A percentile compares a stretch with the other conserved stretches of the same genome.
Evolutionary conservation across 2,113 vertebrate species (phyloP).

Genomic region (Campylomormyrus tamandua): DNA sequence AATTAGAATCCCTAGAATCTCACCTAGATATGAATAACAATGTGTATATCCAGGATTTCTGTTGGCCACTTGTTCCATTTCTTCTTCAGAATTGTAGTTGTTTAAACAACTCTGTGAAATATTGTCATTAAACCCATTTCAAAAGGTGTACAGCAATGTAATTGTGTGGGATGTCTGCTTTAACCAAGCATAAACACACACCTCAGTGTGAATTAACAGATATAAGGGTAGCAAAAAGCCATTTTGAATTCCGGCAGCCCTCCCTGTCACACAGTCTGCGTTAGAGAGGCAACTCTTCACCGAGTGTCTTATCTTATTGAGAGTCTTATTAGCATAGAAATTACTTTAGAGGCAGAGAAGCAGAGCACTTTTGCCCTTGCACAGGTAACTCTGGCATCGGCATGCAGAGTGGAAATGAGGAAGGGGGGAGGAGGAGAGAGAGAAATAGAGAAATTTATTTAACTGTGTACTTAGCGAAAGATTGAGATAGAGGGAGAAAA

Average conservation of each 20-base stretch:
- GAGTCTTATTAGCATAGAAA: constrained; percentile 32
- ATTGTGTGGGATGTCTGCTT: constrained; percentile 20
- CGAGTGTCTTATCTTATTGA: constrained; percentile 29
- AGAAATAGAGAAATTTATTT: constrained; percentile 5
- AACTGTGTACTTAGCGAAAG: constrained; percentile 1
- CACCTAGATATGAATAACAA: neutral
- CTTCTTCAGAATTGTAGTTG: neutral
- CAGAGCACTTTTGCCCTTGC: constrained; percentile 29
- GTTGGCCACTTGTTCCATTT: neutral
- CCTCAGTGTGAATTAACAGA: constrained; percentile 14
- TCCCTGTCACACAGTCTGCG: constrained; percentile 24
- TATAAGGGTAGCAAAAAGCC: constrained; percentile 19
- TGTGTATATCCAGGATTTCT: neutral
- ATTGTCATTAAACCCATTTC: constrained; percentile 17
- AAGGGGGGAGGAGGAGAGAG: neutral
- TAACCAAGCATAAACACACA: constrained; percentile 16
- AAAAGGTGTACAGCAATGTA: constrained; percentile 11
- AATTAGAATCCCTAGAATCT: neutral
- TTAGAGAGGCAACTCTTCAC: constrained; percentile 25
- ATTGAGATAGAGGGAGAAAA: neutral
- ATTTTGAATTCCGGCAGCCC: constrained; percentile 27
- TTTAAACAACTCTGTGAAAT: neutral
- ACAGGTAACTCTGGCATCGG: constrained; percentile 36
- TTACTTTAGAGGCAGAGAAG: constrained; percentile 27
- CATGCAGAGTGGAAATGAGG: neutral